Base-by-base conservation (phyloP, 2,797 vertebrate genomes). In the Etheostoma nigrum region DNA sequence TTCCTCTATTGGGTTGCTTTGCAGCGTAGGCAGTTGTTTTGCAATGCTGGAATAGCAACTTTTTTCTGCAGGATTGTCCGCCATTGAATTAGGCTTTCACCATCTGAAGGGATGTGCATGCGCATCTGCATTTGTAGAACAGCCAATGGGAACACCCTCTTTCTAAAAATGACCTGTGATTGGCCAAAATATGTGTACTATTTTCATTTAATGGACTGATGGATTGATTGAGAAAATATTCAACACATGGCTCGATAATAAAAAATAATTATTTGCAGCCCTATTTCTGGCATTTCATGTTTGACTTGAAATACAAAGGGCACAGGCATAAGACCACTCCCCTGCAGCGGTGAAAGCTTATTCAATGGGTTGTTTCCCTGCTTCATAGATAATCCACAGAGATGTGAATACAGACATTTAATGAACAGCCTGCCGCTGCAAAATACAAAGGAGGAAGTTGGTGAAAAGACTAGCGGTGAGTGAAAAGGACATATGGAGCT, bases 401-500 rank as follows among this genome's bases (percentile, higher is more conserved):
- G 42, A 52, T 58, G 33, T 71, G 58, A 54, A 23, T 49, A 19
- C 47, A 61, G 16, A 78, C 36, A 16, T 54, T 57, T 57, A n/a
- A 55, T 45, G 45, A 76, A 54, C 1, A 6, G 27, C 4, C 58
- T 12, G 67, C 62, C 30, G 25, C 42, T n/a, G 4, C 55, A 2
- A n/a, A 59, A 52, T 44, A 55, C 49, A 64, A 78, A 67, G 49
- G 64, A 58, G 49, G 44, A 76, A 74, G 67, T 59, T 16, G 70
- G 1, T 48, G 47, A 40, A 78, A 75, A 86, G 61, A 30, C 30
- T n/a, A 27, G 8, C 11, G 25, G 45, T 62, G 75, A 82, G 55
- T 72, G 79, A 81, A 69, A 72, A 79, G 74, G 76, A 88, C 68
- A 63, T 14, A 61, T 21, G 65, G 76, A 61, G 73, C 58, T 1